Base-by-base conservation (phyloP, 2,888 invertebrate species). In the Hedya salicella region DNA sequence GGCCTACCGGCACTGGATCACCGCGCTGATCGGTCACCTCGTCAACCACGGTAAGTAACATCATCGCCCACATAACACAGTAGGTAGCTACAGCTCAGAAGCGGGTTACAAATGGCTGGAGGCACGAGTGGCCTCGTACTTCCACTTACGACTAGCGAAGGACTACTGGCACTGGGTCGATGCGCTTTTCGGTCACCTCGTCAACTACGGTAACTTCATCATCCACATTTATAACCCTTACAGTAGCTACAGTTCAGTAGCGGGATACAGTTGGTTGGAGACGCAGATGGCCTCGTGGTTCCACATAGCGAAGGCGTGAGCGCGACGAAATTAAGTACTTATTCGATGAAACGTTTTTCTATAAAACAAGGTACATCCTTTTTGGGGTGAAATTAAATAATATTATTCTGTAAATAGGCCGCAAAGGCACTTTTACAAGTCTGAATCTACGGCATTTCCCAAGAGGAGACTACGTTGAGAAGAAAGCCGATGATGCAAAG, bases 151-250 rank as follows among this genome's bases (percentile, higher is more conserved):
- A 8, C 96, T 96, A 3, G 80, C 94, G 0, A 83, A 91, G 1
- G 97, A 97, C 87, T 97, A 96, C 83, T 92, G 94, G 14, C 95
- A 96, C 85, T 97, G 97, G n/a, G n/a, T n/a, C n/a, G n/a, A n/a
- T n/a, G n/a, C n/a, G n/a, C n/a, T n/a, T n/a, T n/a, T n/a, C n/a
- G n/a, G n/a, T n/a, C 94, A 94, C 73, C 87, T 94, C 53, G 91
- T 95, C 32, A 93, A 94, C 70, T 95, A 96, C 86, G 96, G 96
- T 95, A 81, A 76, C 73, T 44, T 9, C 19, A 25, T 17, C 32
- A 32, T n/a, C n/a, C n/a, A n/a, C n/a, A n/a, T n/a, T n/a, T n/a
- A n/a, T n/a, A n/a, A n/a, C 11, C 2, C 9, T 9, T 32, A 32
- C 70, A 80, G 85, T n/a, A 80, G 76, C 63, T 70, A 82, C 78